Evolutionary conservation across 2,797 vertebrate genomes (phyloP), one percentile per base, ranked within the genome.

Genomic region (Bradypodion ventrale): DNA sequence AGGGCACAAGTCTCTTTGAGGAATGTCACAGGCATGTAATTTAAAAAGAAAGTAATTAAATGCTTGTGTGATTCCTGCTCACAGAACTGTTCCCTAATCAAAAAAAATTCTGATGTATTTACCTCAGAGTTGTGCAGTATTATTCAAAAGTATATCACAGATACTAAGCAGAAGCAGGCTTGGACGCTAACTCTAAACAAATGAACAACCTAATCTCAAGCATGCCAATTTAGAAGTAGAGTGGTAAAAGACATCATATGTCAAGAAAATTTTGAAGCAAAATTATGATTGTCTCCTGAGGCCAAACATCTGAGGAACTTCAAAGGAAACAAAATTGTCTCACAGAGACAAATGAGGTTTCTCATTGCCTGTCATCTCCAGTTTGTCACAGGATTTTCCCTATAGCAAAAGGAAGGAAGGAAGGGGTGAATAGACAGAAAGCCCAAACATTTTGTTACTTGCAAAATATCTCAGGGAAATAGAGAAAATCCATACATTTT

Each of bases 31-130:
- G 46, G 44, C 77, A 46, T 52, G 66, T 79, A 52, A 79, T 79
- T 68, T 35, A 15, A 68, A 69, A 35, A 69, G 46, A 25, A 80
- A 46, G 42, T 68, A 69, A 80, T 80, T 69, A 56, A 80, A 80
- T 49, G 46, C 27, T 63, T 80, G 23, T 15, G 44, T 69, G 46
- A 56, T 56, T 29, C 32, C 32, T 37, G 25, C 13, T 21, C 25
- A 56, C 46, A 13, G 32, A 8, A n/a, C 15, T 68, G 46, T 25
- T 46, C 78, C 46, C 65, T 69, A 25, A 66, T 46, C 7, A 15
- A 80, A 23, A 56, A 27, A 56, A 80, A 52, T 5, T 35, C 62
- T 66, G 23, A 27, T 66, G 21, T 66, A 66, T 59, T 32, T 78
- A 63, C 60, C 19, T 63, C 76, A 78, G 40, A 27, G 21, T 2